A percentile compares a stretch with the other conserved stretches of the same genome.
These are phyloP conservation scores for Pluvianellus socialis DNA, from an alignment of 2,113 vertebrate genomes.

Conservation along the genomic window DNA sequence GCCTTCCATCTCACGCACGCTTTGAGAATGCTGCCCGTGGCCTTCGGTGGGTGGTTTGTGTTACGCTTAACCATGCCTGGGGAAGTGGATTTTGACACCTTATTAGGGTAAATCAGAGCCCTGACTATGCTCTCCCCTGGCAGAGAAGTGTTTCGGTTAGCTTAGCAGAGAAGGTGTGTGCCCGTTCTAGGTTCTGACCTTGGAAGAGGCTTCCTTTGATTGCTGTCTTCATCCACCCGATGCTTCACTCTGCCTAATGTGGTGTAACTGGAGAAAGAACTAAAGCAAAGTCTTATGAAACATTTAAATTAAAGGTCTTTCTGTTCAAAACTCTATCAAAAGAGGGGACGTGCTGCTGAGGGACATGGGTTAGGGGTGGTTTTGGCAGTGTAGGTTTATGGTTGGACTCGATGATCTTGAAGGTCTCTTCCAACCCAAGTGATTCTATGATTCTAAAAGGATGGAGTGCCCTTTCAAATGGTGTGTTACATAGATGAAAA, in stretches of 20 bases:
- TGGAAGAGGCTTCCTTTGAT: not conserved
- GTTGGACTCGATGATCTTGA: too few species aligned
- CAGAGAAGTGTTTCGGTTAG: not conserved
- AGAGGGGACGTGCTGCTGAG: too few species aligned
- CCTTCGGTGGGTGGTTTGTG: not conserved
- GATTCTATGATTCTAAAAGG: not conserved
- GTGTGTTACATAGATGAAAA: not conserved
- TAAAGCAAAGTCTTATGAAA: not conserved
- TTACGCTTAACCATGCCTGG: rapidly evolving
- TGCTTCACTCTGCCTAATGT: not conserved
- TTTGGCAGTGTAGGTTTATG: too few species aligned
- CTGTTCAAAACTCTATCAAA: too few species aligned
- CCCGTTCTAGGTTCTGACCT: not conserved
- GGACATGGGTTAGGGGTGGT: too few species aligned
- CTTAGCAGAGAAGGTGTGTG: not conserved
- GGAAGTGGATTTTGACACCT: not conserved
- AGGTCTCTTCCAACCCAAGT: too few species aligned
- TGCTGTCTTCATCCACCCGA: not conserved
- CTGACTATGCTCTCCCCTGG: not conserved
- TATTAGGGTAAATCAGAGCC: not conserved
- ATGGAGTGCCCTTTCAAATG: not conserved
- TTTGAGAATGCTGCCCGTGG: not conserved
- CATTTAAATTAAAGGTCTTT: not conserved
- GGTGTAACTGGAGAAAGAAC: not conserved
- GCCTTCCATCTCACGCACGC: rapidly evolving